phyloP scores from a whole-genome alignment of 2,797 vertebrate species.

The Chanos chanos region DNA sequence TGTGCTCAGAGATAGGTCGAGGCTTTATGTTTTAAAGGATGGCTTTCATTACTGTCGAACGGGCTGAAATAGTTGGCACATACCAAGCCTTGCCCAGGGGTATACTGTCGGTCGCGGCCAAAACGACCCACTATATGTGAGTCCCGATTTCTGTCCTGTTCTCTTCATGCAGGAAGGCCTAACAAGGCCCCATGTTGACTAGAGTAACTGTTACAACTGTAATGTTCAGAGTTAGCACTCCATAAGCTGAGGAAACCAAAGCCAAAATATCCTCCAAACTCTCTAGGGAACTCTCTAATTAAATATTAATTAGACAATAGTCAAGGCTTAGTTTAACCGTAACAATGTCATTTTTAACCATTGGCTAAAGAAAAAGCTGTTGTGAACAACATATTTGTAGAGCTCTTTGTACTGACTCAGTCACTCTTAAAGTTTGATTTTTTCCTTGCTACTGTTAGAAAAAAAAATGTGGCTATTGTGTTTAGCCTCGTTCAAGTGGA shows the following conservation, averaged over 20 bases:
- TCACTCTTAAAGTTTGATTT: conserved; percentile 38
- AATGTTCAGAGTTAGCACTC: conserved; percentile 64
- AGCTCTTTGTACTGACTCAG: background rate
- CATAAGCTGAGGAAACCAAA: conserved; percentile 60
- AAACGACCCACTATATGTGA: conserved; percentile 59
- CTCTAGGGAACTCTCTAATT: conserved; percentile 67
- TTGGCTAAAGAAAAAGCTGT: no score
- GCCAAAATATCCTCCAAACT: conserved; percentile 65
- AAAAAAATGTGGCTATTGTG: conserved; percentile 19
- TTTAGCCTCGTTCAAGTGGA: no score
- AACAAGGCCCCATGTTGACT: conserved; percentile 74
- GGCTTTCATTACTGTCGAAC: conserved; percentile 47
- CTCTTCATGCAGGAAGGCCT: conserved; percentile 69
- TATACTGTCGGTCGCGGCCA: conserved; percentile 53
- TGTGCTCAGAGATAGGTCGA: conserved; percentile 13
- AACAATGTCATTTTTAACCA: no score
- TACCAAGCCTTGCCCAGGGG: conserved; percentile 44
- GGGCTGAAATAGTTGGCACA: conserved; percentile 56
- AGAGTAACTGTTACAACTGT: conserved; percentile 54
- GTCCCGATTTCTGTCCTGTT: conserved; percentile 57
- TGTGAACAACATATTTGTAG: conserved; percentile 2
- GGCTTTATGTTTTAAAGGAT: conserved; percentile 1
- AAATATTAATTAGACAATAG: conserved; percentile 60
- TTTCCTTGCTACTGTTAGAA: conserved; percentile 72
- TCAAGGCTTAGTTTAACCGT: conserved; percentile 18